Conservation (phyloP, 1,140 invertebrate genomes). For the Cardiocondyla obscurior region DNA sequence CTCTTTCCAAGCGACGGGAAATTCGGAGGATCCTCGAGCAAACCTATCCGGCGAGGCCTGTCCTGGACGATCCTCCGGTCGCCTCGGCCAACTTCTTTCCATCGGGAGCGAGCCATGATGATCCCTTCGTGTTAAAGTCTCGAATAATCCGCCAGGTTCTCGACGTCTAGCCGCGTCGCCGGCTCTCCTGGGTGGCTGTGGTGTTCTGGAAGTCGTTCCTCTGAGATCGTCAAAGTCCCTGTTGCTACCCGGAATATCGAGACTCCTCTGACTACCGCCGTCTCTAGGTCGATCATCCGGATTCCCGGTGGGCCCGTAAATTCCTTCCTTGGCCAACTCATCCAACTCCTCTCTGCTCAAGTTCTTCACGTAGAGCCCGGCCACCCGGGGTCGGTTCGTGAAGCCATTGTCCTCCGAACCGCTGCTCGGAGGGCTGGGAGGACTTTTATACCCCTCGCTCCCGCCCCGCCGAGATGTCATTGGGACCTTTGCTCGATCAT, state of each 20-base stretch:
- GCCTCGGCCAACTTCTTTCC: slow-evolving; percentile 28
- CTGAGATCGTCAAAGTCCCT: slow-evolving; percentile 64
- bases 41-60: slow-evolving; percentile 8
- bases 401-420: slow-evolving; percentile 81
- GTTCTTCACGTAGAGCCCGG: slow-evolving; percentile 76
- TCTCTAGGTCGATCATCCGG: slow-evolving; percentile 60
- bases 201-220: slow-evolving; percentile 68
- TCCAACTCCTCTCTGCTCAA: slow-evolving; percentile 72
- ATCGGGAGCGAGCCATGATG: slow-evolving; percentile 52
- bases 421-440: slow-evolving; percentile 80
- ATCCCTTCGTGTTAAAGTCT: slow-evolving; percentile 31
- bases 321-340: slow-evolving; percentile 71
- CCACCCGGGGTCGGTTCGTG: slow-evolving; percentile 76
- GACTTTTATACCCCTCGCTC: slow-evolving; percentile 79
- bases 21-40: slow-evolving; percentile 27
- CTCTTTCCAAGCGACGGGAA: neutral
- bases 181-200: slow-evolving; percentile 71
- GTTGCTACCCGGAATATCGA: slow-evolving; percentile 66
- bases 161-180: slow-evolving; percentile 1
- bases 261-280: slow-evolving; percentile 72
- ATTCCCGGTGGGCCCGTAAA: slow-evolving; percentile 69
- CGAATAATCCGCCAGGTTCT: neutral
- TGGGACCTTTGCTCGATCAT: slow-evolving; percentile 70
- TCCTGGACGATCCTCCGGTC: slow-evolving; percentile 12
- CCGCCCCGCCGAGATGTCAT: slow-evolving; percentile 82